phyloP scores from a whole-genome alignment of 2,888 invertebrate genomes.

The Metacarcinus magister region DNA sequence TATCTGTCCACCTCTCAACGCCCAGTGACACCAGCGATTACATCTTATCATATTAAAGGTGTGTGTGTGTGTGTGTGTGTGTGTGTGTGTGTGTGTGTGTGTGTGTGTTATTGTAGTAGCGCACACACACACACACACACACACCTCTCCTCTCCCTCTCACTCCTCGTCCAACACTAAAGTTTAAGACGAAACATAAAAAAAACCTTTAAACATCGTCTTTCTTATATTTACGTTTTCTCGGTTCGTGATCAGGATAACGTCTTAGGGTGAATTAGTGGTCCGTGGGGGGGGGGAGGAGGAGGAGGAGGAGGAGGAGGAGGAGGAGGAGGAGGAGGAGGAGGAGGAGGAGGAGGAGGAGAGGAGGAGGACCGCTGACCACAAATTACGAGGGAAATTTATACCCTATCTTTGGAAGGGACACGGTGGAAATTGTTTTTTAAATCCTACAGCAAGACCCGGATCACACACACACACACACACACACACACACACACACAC shows the following conservation, averaged over 20 bases:
- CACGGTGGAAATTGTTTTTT: constrained; percentile 1
- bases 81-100: background rate
- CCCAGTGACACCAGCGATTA: background rate
- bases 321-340: background rate
- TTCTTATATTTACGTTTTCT: no score
- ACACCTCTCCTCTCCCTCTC: no score
- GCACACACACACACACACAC: no score
- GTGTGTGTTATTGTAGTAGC: background rate
- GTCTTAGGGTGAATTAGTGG: no score
- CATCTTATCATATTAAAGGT: background rate
- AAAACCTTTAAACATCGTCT: no score
- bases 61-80: no score
- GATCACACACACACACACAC: background rate
- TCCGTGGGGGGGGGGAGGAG: no score
- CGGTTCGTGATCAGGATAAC: no score
- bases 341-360: background rate
- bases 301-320: no score
- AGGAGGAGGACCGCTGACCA: background rate
- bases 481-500: background rate
- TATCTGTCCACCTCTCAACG: background rate
- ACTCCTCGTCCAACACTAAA: no score
- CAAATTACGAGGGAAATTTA: background rate
- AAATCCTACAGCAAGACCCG: background rate
- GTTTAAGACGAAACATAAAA: no score
- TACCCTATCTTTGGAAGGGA: background rate